Conservation (phyloP, 2,113 vertebrate genomes). For the Philantomba maxwellii region DNA sequence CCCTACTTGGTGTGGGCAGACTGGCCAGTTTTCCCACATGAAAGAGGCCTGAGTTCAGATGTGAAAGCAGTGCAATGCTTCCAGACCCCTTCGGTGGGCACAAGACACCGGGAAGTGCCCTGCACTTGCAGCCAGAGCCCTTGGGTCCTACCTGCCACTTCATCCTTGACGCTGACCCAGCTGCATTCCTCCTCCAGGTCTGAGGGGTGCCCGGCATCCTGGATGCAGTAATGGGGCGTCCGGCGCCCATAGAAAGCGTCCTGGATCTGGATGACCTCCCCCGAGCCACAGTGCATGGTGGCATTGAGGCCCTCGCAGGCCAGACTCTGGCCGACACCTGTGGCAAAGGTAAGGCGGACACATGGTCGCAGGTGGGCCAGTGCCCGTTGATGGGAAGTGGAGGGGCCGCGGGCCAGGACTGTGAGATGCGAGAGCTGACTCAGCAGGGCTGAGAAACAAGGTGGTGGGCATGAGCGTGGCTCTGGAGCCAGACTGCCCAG, state of each 20-base stretch:
- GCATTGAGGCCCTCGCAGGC: conserved; percentile 86
- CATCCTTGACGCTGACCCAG: conserved; percentile 85
- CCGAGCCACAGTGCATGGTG: conserved; percentile 89
- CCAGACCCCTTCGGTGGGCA: neutral
- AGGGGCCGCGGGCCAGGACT: neutral
- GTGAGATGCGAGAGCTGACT: neutral
- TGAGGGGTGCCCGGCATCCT: neutral
- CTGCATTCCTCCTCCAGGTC: conserved; percentile 80
- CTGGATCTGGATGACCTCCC: conserved; percentile 87
- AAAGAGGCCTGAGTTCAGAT: neutral
- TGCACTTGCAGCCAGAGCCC: neutral
- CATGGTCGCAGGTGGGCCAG: neutral
- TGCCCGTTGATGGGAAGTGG: neutral
- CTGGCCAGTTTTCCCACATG: neutral
- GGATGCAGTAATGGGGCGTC: conserved; percentile 86
- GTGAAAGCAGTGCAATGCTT: neutral
- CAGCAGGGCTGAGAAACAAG: neutral
- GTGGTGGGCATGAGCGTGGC: neutral
- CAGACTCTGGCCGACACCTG: conserved; percentile 84
- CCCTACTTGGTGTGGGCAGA: neutral
- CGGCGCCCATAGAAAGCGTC: conserved; percentile 89
- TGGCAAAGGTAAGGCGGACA: neutral
- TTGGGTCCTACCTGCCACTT: conserved; percentile 85
- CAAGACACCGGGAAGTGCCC: neutral
- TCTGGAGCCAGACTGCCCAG: neutral